These are phyloP conservation scores for Mayetiola destructor DNA, from an alignment of 2,888 invertebrate genomes.

Conservation along the genomic window DNA sequence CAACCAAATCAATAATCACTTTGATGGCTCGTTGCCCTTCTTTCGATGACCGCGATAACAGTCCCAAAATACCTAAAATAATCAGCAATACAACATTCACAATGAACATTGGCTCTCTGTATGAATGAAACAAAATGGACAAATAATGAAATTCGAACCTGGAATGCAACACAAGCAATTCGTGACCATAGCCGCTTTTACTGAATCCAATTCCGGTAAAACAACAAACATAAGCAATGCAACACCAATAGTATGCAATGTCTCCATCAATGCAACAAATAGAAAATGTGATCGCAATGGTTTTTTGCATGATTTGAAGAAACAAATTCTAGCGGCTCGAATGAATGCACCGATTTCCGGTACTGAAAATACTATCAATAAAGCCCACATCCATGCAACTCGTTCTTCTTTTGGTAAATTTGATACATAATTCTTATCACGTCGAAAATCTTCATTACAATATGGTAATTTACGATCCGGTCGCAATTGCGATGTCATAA, in stretches of 20 bases:
- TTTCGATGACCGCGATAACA: slow-evolving; percentile 68
- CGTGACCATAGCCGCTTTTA: slow-evolving; percentile 90
- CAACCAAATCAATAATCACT: slow-evolving; percentile 68
- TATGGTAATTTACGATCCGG: slow-evolving; percentile 59
- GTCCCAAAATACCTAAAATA: slow-evolving; percentile 39
- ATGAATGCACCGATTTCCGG: slow-evolving; percentile 81
- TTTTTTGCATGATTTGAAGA: slow-evolving; percentile 74
- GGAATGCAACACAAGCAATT: slow-evolving; percentile 91
- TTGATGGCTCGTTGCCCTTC: slow-evolving; percentile 65
- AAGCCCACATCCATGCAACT: slow-evolving; percentile 85
- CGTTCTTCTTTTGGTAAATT: slow-evolving; percentile 71
- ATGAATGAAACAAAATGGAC: slow-evolving; percentile 25
- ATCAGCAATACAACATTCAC: background rate
- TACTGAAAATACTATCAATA: slow-evolving; percentile 72
- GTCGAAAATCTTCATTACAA: slow-evolving; percentile 71
- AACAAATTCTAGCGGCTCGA: slow-evolving; percentile 70
- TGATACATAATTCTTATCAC: slow-evolving; percentile 73
- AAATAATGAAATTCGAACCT: slow-evolving; percentile 38
- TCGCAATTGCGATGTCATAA: slow-evolving; percentile 82
- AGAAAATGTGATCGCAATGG: slow-evolving; percentile 39
- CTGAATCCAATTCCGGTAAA: slow-evolving; percentile 81
- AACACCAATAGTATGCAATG: slow-evolving; percentile 74
- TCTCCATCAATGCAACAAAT: slow-evolving; percentile 66
- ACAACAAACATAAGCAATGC: slow-evolving; percentile 76
- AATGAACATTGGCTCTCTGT: slow-evolving; percentile 22